Evolutionary conservation across 37 sponge, comb jelly and placozoan genomes (phyloP).

Genomic region (Ianthella basta): DNA sequence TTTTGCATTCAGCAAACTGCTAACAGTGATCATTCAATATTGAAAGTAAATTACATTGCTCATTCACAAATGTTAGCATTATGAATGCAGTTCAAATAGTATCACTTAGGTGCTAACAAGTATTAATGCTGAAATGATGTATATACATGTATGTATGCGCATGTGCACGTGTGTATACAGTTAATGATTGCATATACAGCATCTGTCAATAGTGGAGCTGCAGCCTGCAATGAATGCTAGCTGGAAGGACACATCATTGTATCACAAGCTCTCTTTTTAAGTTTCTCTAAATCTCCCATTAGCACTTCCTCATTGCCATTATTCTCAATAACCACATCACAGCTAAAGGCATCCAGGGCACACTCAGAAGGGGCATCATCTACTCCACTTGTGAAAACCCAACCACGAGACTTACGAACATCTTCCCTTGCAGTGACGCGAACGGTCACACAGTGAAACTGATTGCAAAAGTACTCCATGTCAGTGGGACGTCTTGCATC

Average conservation of each 20-base stretch:
- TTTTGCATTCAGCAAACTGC: too few species aligned
- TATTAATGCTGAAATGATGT: too few species aligned
- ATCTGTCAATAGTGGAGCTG: too few species aligned
- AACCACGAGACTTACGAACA: constrained; percentile 74
- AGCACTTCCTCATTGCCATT: constrained; percentile 44
- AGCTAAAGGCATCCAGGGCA: constrained; percentile 72
- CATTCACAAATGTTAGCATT: too few species aligned
- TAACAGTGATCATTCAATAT: too few species aligned
- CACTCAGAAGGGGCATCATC: constrained; percentile 95
- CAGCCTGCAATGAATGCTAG: too few species aligned
- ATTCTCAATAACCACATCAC: constrained; percentile 73
- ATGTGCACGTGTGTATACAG: too few species aligned
- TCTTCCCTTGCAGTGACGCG: constrained; percentile 71
- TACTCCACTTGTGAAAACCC: constrained; percentile 76
- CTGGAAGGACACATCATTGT: neutral
- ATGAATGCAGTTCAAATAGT: too few species aligned
- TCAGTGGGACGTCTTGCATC: constrained; percentile 85
- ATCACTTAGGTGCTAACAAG: too few species aligned
- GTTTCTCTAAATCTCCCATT: neutral
- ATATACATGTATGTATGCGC: too few species aligned
- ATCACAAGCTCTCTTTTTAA: neutral
- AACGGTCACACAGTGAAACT: constrained; percentile 49
- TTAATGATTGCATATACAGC: too few species aligned
- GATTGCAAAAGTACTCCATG: constrained; percentile 76
- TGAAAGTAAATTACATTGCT: too few species aligned